A percentile compares a stretch with the other conserved stretches of the same genome.
These are phyloP conservation scores for Asarcornis scutulata DNA, from an alignment of 2,113 vertebrate genomes.

Conservation along the genomic window DNA sequence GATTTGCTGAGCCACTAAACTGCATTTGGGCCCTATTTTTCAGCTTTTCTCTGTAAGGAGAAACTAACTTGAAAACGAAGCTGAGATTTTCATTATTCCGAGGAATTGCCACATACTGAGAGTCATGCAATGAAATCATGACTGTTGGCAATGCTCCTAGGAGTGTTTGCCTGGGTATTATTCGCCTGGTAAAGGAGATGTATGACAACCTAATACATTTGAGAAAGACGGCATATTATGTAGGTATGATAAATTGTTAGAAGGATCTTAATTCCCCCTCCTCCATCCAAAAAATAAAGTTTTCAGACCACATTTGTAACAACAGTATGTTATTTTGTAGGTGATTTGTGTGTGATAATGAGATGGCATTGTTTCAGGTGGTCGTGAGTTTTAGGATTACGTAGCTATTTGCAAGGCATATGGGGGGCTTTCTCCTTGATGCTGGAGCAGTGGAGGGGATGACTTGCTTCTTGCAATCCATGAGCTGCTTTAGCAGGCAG, in stretches of 20 bases:
- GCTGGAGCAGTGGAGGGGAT: background rate
- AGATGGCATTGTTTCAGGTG: background rate
- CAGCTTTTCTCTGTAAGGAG: background rate
- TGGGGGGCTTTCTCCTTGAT: too few species aligned
- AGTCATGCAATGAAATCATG: background rate
- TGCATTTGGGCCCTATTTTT: slow-evolving; percentile 25
- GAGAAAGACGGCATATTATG: background rate
- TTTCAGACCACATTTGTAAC: background rate
- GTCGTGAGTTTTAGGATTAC: too few species aligned
- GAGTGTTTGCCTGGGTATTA: background rate
- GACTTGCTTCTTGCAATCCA: background rate
- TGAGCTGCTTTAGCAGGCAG: background rate
- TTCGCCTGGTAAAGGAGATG: background rate
- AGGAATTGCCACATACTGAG: background rate
- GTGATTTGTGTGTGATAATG: fast-evolving
- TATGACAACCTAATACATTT: background rate
- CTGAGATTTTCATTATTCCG: slow-evolving; percentile 1
- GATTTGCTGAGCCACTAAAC: background rate
- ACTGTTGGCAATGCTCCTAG: background rate
- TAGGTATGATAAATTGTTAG: background rate
- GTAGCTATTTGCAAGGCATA: background rate
- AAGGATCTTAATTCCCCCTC: background rate
- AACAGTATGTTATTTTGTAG: background rate
- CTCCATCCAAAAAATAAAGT: background rate
- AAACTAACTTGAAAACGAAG: slow-evolving; percentile 1